These are phyloP conservation scores for Capitulum mitella DNA, from an alignment of 2,888 invertebrate species.

Conservation along the genomic window DNA sequence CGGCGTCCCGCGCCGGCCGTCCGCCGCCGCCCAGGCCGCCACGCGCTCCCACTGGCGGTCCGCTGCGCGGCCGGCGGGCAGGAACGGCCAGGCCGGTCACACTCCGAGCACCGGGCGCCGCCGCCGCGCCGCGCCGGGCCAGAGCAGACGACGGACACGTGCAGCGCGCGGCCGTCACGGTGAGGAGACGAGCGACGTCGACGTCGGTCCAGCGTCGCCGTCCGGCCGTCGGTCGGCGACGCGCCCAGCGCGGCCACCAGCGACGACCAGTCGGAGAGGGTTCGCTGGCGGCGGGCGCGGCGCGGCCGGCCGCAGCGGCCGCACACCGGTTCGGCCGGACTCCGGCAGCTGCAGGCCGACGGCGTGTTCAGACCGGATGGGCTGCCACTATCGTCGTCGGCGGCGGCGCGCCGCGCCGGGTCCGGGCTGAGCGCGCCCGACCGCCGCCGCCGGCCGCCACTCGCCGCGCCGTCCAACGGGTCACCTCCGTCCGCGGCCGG, in stretches of 20 bases:
- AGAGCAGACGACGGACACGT: slow-evolving; percentile 17
- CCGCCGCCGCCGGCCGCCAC: background rate
- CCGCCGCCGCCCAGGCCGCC: slow-evolving; percentile 22
- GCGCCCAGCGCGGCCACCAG: slow-evolving; percentile 30
- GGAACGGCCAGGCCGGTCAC: background rate
- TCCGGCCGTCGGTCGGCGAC: slow-evolving; percentile 29
- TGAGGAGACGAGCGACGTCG: background rate
- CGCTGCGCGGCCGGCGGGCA: background rate
- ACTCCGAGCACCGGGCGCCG: background rate
- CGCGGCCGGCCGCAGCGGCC: slow-evolving; percentile 26
- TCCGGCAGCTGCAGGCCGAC: slow-evolving; percentile 29
- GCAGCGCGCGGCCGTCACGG: background rate
- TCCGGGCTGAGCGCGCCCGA: background rate
- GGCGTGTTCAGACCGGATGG: too few species aligned
- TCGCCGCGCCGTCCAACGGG: background rate
- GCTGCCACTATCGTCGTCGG: too few species aligned
- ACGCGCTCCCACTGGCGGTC: background rate
- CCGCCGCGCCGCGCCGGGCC: slow-evolving; percentile 9
- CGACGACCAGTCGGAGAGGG: slow-evolving; percentile 31
- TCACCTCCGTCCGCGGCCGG: background rate
- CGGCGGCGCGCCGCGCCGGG: slow-evolving; percentile 27
- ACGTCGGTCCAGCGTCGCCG: background rate
- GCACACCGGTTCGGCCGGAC: slow-evolving; percentile 28
- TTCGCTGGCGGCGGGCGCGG: too few species aligned
- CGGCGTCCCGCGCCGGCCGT: slow-evolving; percentile 6